Evolutionary conservation across 2,888 invertebrate genomes (phyloP).

Genomic region (Cephus sareptanus): DNA sequence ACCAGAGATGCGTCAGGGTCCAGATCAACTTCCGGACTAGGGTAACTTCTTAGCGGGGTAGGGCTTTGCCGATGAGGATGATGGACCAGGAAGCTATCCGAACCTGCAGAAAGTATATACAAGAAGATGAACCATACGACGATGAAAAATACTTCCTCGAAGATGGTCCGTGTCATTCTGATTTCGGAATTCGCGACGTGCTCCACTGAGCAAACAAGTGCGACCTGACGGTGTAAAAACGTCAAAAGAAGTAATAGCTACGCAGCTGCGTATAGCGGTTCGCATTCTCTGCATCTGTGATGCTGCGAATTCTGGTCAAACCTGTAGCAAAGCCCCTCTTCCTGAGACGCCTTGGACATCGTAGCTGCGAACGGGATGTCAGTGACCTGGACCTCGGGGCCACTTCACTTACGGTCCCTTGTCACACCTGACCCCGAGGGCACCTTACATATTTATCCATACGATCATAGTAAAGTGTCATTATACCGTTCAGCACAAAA

Average conservation of each 20-base stretch:
- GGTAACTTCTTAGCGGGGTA: background rate
- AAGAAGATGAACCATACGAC: background rate
- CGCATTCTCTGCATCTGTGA: constrained; percentile 34
- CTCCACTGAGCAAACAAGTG: background rate
- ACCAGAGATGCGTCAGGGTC: background rate
- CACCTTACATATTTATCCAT: constrained; percentile 45
- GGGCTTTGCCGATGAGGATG: background rate
- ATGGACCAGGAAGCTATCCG: background rate
- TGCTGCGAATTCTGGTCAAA: constrained; percentile 58
- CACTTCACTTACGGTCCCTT: constrained; percentile 10
- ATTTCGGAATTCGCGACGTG: background rate
- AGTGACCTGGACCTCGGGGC: constrained; percentile 40
- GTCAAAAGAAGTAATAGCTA: constrained; percentile 25
- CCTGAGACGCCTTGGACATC: constrained; percentile 28
- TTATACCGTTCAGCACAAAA: constrained; percentile 21
- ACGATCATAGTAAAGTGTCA: constrained; percentile 32
- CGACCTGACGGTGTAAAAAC: background rate
- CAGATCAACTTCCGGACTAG: background rate
- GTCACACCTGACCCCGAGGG: constrained; percentile 41
- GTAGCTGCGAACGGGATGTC: constrained; percentile 38
- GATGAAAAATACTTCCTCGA: background rate
- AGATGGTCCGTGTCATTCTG: background rate
- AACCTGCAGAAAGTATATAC: background rate
- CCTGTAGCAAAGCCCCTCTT: constrained; percentile 41
- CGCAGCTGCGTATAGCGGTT: constrained; percentile 14